Base-by-base conservation (phyloP, 2,113 vertebrate species). In the Dendrocopos noguchii region DNA sequence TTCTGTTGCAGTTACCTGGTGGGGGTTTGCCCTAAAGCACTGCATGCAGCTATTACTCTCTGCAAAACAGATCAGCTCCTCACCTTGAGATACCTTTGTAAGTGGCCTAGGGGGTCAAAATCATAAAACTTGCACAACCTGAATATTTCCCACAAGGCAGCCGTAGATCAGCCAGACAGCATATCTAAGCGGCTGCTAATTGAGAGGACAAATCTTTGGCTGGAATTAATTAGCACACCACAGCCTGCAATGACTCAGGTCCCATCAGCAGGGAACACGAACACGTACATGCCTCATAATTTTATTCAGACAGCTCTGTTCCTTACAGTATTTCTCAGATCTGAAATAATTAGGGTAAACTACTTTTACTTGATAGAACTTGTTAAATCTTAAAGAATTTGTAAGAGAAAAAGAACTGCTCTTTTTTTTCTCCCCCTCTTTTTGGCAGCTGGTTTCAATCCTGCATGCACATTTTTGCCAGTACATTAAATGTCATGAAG, bases 61-160 rank as follows among this genome's bases (percentile, higher is more conserved):
- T 80, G 78, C 72, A 92, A 74, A 87, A 59, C 28, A 70, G 13
- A 77, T n/a, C 53, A 33, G 60, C 52, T 92, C 36, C 27, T 93
- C 72, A 91, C 89, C 93, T 89, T 94, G 68, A 92, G 72, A 73
- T 64, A 76, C 80, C 84, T 89, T 95, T 56, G 81, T 31, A n/a
- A 18, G n/a, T 50, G 79, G 74, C 52, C 72, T 31, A 27, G 36
- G 39, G 44, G 50, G 68, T 50, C 75, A 87, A 68, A 80, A 74
- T 20, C 31, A 60, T 50, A 82, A 74, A 93, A 82, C 52, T 67
- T 87, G 44, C 47, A 67, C 47, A 64, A 18, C n/a, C 28, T 53
- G 29, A 60, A 10, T 60, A 50, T 85, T 91, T 89, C 89, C 75
- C 76, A 90, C 25, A n/a, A 80, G 75, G 33, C 60, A 91, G 64